phyloP scores from a whole-genome alignment of 1,140 invertebrate genomes.

The Frieseomelitta varia region DNA sequence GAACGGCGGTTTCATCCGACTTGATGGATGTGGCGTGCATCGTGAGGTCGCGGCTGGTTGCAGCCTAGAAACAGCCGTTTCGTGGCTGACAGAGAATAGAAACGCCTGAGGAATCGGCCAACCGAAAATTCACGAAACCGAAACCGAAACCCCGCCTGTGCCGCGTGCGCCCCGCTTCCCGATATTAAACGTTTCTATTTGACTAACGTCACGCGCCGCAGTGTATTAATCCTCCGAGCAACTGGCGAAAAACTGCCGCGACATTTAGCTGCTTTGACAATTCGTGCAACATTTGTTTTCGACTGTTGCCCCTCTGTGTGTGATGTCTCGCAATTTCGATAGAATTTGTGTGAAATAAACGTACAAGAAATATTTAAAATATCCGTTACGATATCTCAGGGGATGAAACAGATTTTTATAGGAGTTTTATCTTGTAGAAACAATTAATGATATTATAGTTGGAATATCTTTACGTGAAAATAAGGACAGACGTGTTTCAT shows the following conservation, averaged over 20 bases:
- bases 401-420: no score
- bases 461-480: no score
- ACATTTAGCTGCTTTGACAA: not conserved
- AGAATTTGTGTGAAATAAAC: no score
- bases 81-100: constrained; percentile 46
- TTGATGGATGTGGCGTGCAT: constrained; percentile 68
- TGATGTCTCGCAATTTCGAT: no score
- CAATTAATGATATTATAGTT: no score
- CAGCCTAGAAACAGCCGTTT: constrained; percentile 45
- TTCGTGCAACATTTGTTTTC: no score
- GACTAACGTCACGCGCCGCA: not conserved
- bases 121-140: constrained; percentile 35
- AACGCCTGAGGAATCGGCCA: constrained; percentile 40
- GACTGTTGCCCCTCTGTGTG: no score
- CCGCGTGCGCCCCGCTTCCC: not conserved
- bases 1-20: constrained; percentile 64
- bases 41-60: constrained; percentile 59
- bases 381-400: no score
- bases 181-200: constrained; percentile 37
- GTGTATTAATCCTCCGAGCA: not conserved
- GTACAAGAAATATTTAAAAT: no score
- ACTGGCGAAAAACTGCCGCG: not conserved
- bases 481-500: not conserved
- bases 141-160: not conserved
- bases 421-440: no score